phyloP scores from a whole-genome alignment of 2,888 invertebrate genomes.

The Ariolimax columbianus region DNA sequence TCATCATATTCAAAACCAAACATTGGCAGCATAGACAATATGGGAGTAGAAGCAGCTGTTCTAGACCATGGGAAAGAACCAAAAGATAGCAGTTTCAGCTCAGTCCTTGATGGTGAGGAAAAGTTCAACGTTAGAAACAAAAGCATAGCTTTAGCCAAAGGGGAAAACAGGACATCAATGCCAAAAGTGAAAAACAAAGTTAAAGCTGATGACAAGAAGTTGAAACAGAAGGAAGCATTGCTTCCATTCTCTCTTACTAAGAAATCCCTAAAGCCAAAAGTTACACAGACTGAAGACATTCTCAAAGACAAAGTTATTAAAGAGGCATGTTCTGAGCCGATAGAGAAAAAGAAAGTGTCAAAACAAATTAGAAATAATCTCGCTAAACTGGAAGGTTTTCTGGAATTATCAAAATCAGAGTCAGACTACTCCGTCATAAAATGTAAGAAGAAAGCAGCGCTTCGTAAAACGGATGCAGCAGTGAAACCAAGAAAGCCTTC shows the following conservation, averaged over 20 bases:
- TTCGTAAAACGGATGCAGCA: constrained; percentile 39
- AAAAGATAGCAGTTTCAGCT: neutral
- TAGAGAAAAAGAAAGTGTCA: neutral
- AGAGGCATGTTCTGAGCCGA: neutral
- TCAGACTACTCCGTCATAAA: neutral
- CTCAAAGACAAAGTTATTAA: neutral
- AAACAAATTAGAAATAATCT: neutral
- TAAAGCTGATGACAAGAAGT: neutral
- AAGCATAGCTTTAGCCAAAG: neutral
- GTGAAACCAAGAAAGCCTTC: constrained; percentile 36
- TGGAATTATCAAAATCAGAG: constrained; percentile 5
- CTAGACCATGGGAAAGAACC: neutral
- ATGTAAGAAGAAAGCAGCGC: constrained; percentile 6
- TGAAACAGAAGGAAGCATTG: neutral
- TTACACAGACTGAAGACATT: neutral
- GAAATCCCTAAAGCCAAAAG: neutral
- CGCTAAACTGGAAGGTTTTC: constrained; percentile 20
- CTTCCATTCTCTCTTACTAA: constrained; percentile 23
- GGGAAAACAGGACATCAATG: neutral
- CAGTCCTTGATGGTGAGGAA: neutral
- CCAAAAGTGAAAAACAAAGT: neutral
- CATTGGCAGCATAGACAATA: neutral
- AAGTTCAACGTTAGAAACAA: neutral
- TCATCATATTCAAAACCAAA: neutral
- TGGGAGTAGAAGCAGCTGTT: neutral